Conservation (phyloP, 2,797 vertebrate species). For the Pantherophis vulpinus region DNA sequence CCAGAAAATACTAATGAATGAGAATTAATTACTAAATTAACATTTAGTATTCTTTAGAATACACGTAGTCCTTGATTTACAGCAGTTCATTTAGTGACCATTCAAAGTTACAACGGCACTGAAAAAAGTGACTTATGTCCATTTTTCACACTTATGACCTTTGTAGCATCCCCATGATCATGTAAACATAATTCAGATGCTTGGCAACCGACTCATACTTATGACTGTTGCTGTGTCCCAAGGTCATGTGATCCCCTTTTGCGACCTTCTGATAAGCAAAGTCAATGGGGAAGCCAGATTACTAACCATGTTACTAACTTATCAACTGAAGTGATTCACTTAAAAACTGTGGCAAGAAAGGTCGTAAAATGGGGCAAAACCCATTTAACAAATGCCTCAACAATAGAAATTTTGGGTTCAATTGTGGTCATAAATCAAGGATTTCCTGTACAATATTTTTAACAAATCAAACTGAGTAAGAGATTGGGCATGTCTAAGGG, state of each 20-base stretch:
- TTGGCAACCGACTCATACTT: not conserved
- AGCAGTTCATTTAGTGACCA: not conserved
- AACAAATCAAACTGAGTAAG: not conserved
- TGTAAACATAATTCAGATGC: not conserved
- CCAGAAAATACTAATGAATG: not conserved
- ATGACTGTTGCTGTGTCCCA: not conserved
- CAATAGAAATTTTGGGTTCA: not conserved
- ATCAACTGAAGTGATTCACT: not conserved
- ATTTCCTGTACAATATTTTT: not conserved
- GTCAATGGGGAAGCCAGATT: not conserved
- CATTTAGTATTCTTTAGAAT: not conserved
- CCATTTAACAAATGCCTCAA: not conserved
- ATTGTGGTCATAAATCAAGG: not conserved
- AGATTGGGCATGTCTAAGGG: not conserved
- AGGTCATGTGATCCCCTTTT: not conserved
- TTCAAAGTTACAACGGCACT: not conserved
- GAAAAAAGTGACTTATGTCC: not conserved
- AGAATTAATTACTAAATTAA: not conserved
- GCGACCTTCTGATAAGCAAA: not conserved
- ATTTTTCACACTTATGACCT: not conserved
- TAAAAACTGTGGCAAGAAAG: not conserved
- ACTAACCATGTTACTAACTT: not conserved
- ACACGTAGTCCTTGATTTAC: not conserved
- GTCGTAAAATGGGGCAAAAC: not conserved
- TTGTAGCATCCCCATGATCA: not conserved